phyloP scores from a whole-genome alignment of 2,797 vertebrate species.

The Glossophaga mutica region DNA sequence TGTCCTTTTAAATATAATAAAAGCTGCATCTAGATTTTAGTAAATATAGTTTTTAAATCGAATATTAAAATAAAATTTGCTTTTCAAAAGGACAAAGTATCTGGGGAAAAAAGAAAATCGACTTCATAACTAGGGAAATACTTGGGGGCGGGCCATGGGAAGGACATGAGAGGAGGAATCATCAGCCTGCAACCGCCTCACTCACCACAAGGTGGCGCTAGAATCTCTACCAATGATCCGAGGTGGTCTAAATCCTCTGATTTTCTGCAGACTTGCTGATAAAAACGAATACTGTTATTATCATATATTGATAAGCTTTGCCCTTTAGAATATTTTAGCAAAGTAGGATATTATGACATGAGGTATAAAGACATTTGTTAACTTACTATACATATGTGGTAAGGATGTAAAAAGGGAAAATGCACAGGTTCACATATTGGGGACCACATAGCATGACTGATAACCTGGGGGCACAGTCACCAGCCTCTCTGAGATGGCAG shows the following conservation, averaged over 20 bases:
- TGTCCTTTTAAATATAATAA: not conserved
- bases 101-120: not conserved
- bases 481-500: not conserved
- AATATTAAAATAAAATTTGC: not conserved
- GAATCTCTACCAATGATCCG: not conserved
- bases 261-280: not conserved
- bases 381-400: not conserved
- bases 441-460: not conserved
- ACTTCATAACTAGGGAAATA: not conserved
- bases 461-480: not conserved
- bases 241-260: not conserved
- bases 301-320: not conserved
- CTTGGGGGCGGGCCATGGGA: rapidly evolving
- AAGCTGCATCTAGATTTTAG: not conserved
- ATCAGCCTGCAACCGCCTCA: not conserved
- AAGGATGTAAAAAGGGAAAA: not conserved
- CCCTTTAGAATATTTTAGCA: not conserved
- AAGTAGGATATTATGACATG: not conserved
- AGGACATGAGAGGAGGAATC: rapidly evolving
- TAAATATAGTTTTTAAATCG: not conserved
- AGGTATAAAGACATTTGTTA: not conserved
- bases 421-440: rapidly evolving
- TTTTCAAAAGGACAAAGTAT: not conserved
- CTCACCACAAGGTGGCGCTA: constrained; percentile 30
- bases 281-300: not conserved